Base-by-base conservation (phyloP, 2,888 invertebrate species). In the Morinoia aosen region DNA sequence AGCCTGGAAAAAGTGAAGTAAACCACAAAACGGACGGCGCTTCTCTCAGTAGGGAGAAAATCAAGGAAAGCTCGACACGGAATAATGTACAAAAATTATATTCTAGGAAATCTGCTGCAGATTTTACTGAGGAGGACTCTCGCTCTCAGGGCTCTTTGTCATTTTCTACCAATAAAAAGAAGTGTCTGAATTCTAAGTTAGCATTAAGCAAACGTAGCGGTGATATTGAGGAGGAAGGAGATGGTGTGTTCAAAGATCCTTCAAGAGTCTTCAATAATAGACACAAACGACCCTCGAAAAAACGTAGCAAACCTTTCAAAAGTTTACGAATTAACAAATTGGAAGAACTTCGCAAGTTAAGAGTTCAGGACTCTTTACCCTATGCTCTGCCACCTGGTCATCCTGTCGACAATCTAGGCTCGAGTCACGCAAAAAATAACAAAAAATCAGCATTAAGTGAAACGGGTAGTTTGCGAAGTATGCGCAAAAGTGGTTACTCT, bases 251-350 rank as follows among this genome's bases (percentile, higher is more conserved):
- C 76, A 76, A 76, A 76, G 76, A 76, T 76, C 76, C 93, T 57
- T 25, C 56, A 14, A 33, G 16, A 0, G 33, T 57, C 12, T 57
- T 57, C 48, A 93, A 57, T 57, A 57, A 57, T 93, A 57, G n/a
- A 93, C 56, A 93, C 93, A 93, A 57, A 57, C 56, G 93, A 12
- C 57, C 57, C 25, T 93, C 93, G 33, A 93, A 57, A 48, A 93
- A 93, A 57, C 56, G 93, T 16, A 93, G 57, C 93, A 93, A 93
- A 93, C 93, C 93, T 57, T 93, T 93, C 57, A 93, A 93, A 33
- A 93, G 93, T 93, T 57, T 93, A 57, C 93, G 93, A 33, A 93
- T 93, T 48, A 93, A 93, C 58, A 93, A 93, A 57, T 93, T 93
- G 33, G 93, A 93, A 57, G 93, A 93, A 57, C 93, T 93, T 14